These are phyloP conservation scores for Dascillus cervinus DNA, from an alignment of 2,888 invertebrate species.

Conservation along the genomic window DNA sequence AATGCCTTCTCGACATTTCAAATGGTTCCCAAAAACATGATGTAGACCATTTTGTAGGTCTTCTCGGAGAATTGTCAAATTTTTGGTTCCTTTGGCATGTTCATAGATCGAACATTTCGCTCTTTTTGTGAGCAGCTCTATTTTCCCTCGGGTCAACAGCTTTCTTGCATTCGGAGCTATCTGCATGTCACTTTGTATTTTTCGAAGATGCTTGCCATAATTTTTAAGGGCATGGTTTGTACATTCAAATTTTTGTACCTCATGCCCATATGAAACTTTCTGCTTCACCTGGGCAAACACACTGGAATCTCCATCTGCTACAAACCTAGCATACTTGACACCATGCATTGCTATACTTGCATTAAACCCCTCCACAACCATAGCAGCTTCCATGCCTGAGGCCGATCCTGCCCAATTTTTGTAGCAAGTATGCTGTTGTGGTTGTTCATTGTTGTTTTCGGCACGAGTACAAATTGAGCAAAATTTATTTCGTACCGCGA, in stretches of 20 bases:
- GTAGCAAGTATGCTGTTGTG: conserved; percentile 13
- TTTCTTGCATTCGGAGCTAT: too few relatives aligned
- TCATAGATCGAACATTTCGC: conserved; percentile 18
- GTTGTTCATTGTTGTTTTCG: conserved; percentile 3
- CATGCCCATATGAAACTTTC: conserved; percentile 17
- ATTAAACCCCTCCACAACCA: conserved; percentile 16
- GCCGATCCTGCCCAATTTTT: conserved; percentile 17
- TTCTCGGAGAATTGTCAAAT: conserved; percentile 10
- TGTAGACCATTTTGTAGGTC: conserved; percentile 10
- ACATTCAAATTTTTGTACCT: conserved; percentile 17
- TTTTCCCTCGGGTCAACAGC: conserved; percentile 3
- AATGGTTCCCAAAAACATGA: conserved; percentile 6
- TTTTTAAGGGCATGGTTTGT: conserved; percentile 19
- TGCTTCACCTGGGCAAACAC: conserved; percentile 13
- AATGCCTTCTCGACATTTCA: conserved; percentile 4
- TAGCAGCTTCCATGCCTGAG: conserved; percentile 15
- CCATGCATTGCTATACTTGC: conserved; percentile 14
- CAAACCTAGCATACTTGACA: conserved; percentile 11
- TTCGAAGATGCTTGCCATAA: conserved; percentile 13
- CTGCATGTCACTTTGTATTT: conserved; percentile 12
- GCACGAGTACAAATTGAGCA: conserved; percentile 16
- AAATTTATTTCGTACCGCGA: conserved; percentile 19
- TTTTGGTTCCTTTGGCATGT: conserved; percentile 12
- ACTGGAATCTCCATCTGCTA: conserved; percentile 19
- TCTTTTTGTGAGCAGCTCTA: not conserved